phyloP scores from a whole-genome alignment of 1,140 invertebrate species.

The Drosophila tristis region DNA sequence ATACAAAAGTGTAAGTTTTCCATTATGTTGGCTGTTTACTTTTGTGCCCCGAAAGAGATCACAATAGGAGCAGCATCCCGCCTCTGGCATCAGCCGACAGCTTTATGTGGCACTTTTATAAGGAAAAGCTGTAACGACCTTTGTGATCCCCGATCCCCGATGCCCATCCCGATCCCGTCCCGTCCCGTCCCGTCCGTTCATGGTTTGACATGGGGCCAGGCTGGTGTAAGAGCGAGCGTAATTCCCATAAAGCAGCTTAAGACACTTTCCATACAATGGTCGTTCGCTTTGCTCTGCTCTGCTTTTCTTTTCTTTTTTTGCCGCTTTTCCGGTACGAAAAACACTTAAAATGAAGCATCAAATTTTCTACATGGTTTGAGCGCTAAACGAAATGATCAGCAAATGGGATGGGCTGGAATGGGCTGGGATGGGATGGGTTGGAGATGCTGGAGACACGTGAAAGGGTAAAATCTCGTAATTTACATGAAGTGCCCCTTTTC shows the following conservation, averaged over 20 bases:
- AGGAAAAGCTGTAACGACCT: constrained; percentile 61
- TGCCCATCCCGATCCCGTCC: no score
- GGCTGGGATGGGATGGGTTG: constrained; percentile 45
- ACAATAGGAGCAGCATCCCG: constrained; percentile 58
- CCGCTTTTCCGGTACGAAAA: constrained; percentile 67
- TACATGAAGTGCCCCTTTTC: constrained; percentile 51
- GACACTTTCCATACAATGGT: constrained; percentile 56
- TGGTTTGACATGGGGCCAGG: constrained; percentile 69
- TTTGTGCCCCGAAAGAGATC: constrained; percentile 38
- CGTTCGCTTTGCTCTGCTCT: no score
- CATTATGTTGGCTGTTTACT: constrained; percentile 18
- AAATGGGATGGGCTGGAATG: constrained; percentile 50
- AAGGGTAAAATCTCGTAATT: constrained; percentile 64
- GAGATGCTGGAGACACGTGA: constrained; percentile 19
- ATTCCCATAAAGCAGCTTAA: constrained; percentile 82
- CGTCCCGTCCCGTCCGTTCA: constrained; percentile 49
- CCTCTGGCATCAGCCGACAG: constrained; percentile 29
- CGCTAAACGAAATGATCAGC: constrained; percentile 66
- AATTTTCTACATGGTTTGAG: constrained; percentile 54
- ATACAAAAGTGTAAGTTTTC: constrained; percentile 25
- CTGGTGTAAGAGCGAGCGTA: constrained; percentile 64
- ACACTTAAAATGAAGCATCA: constrained; percentile 70
- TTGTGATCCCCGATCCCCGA: constrained; percentile 37
- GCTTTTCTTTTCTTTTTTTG: constrained; percentile 9
- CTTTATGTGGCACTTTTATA: constrained; percentile 51